Evolutionary conservation across 2,888 invertebrate species (phyloP).

Genomic region (Eilema caniola): DNA sequence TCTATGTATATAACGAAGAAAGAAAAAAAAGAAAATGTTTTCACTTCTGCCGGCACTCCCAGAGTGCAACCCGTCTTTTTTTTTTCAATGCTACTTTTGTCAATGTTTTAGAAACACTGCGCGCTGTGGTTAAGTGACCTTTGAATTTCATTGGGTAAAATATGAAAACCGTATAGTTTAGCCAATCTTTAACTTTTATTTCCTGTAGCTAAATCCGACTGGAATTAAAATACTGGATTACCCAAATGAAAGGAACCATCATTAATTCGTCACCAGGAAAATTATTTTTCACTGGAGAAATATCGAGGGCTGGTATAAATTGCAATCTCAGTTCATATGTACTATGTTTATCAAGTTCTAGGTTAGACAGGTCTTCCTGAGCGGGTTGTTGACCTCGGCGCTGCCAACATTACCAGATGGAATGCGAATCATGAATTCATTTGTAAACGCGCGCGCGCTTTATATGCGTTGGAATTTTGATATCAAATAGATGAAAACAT

Average conservation of each 20-base stretch:
- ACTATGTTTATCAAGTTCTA: constrained; percentile 55
- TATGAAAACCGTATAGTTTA: no score
- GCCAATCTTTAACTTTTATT: no score
- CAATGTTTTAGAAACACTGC: no score
- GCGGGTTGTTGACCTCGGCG: constrained; percentile 42
- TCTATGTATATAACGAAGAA: no score
- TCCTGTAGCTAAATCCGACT: not conserved
- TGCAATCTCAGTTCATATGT: constrained; percentile 5
- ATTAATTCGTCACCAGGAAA: not conserved
- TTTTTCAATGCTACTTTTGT: no score
- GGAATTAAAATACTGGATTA: not conserved
- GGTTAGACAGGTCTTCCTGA: constrained; percentile 42
- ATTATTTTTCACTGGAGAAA: no score
- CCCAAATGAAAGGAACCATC: not conserved
- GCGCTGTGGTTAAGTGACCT: no score
- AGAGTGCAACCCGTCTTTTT: no score
- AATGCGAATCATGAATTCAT: constrained; percentile 37
- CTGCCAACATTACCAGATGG: constrained; percentile 22
- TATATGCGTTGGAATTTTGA: not conserved
- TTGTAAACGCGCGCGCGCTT: constrained; percentile 34
- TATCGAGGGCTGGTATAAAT: not conserved
- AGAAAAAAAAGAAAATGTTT: no score
- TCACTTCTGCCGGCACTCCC: no score
- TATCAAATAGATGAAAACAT: not conserved
- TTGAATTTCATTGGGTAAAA: no score